Evolutionary conservation across 2,797 vertebrate genomes (phyloP), one percentile per base, ranked within the genome.

Genomic region (Poeciliopsis gracilis): DNA sequence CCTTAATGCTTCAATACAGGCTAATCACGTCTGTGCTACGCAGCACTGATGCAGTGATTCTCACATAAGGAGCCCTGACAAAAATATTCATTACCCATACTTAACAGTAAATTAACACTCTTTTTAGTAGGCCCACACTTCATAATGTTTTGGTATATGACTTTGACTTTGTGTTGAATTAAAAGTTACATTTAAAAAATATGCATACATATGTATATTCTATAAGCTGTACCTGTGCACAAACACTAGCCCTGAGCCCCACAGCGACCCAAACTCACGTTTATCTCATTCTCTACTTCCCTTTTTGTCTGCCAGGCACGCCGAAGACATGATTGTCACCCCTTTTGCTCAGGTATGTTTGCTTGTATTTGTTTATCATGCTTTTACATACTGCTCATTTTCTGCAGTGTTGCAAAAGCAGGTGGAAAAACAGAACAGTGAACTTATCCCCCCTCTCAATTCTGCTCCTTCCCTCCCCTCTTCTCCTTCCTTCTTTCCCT

Each of bases 311-410:
- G 81, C 18, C 92, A 98, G 97, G 87, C 97, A 98, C 6, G 91
- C 96, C 0, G 97, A 98, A 92, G 97, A 98, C 94, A 96, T 98
- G 94, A 98, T 98, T 25, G 97, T 98, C 86, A 98, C 97, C 13
- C 97, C 97, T 30, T 98, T 98, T 28, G 97, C 97, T 94, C 97
- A 99, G 97, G 97, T 99, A 91, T 67, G 90, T 81, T 13, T 28
- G 73, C 20, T 74, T 4, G 15, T 25, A 43, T 59, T 79, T 28
- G 5, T 87, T 33, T 36, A 63, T 33, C 7, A 63, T 61, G 28
- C 28, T 18, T 61, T 33, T 33, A 70, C 72, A 73, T 81, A 73
- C 69, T 47, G 77, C 84, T 77, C 83, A 87, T 87, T 79, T 84
- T 77, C 81, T 73, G 72, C 77, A 82, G 86, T 10, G 88, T 81